A percentile compares a stretch with the other conserved stretches of the same genome.
Evolutionary conservation across 2,113 vertebrate genomes (phyloP).

Genomic region (Holacanthus passer): DNA sequence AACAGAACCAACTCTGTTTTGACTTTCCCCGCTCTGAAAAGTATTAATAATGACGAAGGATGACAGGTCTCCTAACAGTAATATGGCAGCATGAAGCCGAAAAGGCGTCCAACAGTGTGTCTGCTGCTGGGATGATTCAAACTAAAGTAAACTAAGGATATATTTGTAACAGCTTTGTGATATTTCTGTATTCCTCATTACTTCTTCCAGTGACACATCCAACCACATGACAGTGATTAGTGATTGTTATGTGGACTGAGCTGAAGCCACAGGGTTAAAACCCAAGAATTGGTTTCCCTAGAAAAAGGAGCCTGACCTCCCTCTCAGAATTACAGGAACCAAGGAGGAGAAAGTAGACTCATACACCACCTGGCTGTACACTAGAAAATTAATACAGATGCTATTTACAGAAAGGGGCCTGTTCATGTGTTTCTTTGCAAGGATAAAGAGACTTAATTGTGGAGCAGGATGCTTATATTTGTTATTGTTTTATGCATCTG

Average conservation of each 20-base stretch:
- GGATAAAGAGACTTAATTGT: neutral
- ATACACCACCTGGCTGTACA: neutral
- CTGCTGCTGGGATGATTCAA: constrained; percentile 18
- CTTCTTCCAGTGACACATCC: constrained; percentile 16
- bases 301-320: neutral
- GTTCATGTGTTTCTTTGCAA: neutral
- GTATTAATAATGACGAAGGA: constrained; percentile 5
- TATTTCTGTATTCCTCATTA: constrained; percentile 39
- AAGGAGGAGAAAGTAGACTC: neutral
- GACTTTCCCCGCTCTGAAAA: constrained; percentile 14
- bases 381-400: neutral
- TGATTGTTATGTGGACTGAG: constrained; percentile 32
- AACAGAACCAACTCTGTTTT: constrained; percentile 47
- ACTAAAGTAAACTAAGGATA: constrained; percentile 22
- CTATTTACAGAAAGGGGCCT: neutral
- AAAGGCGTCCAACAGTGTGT: constrained; percentile 15
- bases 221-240: constrained; percentile 19
- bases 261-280: constrained; percentile 17
- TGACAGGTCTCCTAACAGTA: constrained; percentile 9
- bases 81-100: neutral
- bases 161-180: constrained; percentile 34
- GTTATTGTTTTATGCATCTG: constrained; percentile 1
- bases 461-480: no score
- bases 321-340: constrained; percentile 3
- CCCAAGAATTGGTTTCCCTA: constrained; percentile 7